Conservation (phyloP, 92 coral and sea anemone genomes). For the Muricea muricata region DNA sequence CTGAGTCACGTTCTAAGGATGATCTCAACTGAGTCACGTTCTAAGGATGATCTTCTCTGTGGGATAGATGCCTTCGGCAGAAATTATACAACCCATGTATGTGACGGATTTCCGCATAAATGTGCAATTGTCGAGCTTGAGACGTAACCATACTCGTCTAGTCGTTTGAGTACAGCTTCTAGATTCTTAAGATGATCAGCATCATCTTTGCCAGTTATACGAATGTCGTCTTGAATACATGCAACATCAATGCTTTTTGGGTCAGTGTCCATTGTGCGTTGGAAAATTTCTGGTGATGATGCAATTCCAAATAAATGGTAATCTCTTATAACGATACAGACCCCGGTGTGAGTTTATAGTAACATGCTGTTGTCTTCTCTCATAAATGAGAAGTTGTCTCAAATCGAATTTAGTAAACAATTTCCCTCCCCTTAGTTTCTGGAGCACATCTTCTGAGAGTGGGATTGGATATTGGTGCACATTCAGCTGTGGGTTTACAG, state of each 20-base stretch:
- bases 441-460: neutral
- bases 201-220: constrained; percentile 63
- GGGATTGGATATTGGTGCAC: constrained; percentile 24
- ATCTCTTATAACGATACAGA: constrained; percentile 48
- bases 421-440: neutral
- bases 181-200: constrained; percentile 56
- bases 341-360: constrained; percentile 59
- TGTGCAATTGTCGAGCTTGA: constrained; percentile 16
- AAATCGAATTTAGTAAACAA: neutral
- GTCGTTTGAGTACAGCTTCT: neutral
- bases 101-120: constrained; percentile 32
- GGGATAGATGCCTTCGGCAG: constrained; percentile 29
- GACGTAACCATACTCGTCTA: constrained; percentile 2
- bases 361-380: neutral
- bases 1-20: constrained; percentile 38
- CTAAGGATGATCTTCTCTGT: constrained; percentile 28
- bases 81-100: constrained; percentile 48
- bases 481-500: constrained; percentile 49
- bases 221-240: constrained; percentile 70
- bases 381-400: neutral
- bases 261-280: constrained; percentile 58
- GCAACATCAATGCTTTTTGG: constrained; percentile 70
- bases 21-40: constrained; percentile 35
- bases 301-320: constrained; percentile 70
- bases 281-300: constrained; percentile 64